Percentiles rank a stretch among this genome's conserved stretches.
Evolutionary conservation across 2,797 vertebrate species (phyloP).

Genomic region (Craterocephalus amniculus): DNA sequence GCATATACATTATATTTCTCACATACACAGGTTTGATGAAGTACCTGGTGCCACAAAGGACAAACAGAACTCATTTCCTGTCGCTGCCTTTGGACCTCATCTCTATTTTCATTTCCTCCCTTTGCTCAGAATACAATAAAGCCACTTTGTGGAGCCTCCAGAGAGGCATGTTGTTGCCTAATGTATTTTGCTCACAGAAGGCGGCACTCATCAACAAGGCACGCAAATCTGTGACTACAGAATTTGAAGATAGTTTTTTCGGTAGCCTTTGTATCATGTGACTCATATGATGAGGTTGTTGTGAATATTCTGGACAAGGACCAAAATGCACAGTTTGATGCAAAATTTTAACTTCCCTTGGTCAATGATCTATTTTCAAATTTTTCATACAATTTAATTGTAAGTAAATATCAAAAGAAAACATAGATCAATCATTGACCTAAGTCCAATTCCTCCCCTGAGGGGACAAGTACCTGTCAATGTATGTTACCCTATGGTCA

Average conservation of each 20-base stretch:
- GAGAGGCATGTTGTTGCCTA: constrained; percentile 55
- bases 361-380: neutral
- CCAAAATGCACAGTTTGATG: neutral
- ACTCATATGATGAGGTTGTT: constrained; percentile 7
- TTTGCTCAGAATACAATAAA: constrained; percentile 75
- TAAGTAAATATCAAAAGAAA: neutral
- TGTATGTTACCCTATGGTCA: too few relatives aligned
- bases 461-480: too few relatives aligned
- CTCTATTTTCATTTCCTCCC: constrained; percentile 78
- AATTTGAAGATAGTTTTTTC: constrained; percentile 49
- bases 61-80: constrained; percentile 85
- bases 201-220: constrained; percentile 27
- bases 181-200: constrained; percentile 49
- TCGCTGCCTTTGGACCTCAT: constrained; percentile 77
- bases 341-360: neutral
- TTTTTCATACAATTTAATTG: neutral
- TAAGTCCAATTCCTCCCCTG: too few relatives aligned
- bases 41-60: constrained; percentile 78
- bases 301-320: neutral
- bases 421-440: neutral
- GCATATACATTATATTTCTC: constrained; percentile 65
- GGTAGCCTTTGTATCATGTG: constrained; percentile 14
- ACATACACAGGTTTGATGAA: constrained; percentile 75
- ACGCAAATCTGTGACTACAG: constrained; percentile 11
- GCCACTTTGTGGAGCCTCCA: constrained; percentile 62